Conservation (phyloP, 2,888 invertebrate genomes). For the Phengaris alcon region DNA sequence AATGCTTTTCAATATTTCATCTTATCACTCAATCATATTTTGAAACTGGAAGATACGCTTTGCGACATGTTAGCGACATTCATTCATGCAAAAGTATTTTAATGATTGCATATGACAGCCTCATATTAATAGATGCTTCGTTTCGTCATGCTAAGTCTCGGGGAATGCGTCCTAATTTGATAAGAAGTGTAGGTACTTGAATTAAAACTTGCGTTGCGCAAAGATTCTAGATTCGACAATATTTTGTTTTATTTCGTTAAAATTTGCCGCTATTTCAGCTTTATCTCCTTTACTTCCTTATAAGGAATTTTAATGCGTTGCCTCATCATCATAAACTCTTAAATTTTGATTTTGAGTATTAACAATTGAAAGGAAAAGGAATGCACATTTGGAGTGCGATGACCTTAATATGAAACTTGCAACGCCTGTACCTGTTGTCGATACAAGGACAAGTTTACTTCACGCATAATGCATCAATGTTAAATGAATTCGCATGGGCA, state of each 20-base stretch:
- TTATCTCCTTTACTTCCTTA: not conserved
- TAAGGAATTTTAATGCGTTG: too few species aligned
- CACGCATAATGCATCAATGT: slow-evolving; percentile 7
- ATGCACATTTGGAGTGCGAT: slow-evolving; percentile 53
- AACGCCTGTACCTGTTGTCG: slow-evolving; percentile 36
- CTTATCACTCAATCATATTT: slow-evolving; percentile 52
- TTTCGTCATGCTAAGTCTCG: slow-evolving; percentile 16
- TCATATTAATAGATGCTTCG: slow-evolving; percentile 20
- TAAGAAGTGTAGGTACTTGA: slow-evolving; percentile 23
- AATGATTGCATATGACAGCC: slow-evolving; percentile 9
- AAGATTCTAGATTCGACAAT: not conserved
- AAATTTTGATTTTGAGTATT: slow-evolving; percentile 19
- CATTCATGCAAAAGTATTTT: slow-evolving; percentile 20
- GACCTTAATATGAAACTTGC: slow-evolving; percentile 49
- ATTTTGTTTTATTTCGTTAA: slow-evolving; percentile 8
- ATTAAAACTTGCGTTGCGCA: slow-evolving; percentile 24
- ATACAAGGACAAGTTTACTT: slow-evolving; percentile 34
- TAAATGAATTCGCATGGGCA: not conserved
- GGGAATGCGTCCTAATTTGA: slow-evolving; percentile 26
- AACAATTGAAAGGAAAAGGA: slow-evolving; percentile 56
- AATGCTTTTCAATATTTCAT: slow-evolving; percentile 42
- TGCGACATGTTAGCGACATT: slow-evolving; percentile 26
- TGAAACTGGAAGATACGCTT: slow-evolving; percentile 34
- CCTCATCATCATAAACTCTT: not conserved
- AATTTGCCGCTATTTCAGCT: not conserved